phyloP scores from a whole-genome alignment of 30 jellyfish, hydroid and myxozoan genomes.

The Cassiopea andromeda region DNA sequence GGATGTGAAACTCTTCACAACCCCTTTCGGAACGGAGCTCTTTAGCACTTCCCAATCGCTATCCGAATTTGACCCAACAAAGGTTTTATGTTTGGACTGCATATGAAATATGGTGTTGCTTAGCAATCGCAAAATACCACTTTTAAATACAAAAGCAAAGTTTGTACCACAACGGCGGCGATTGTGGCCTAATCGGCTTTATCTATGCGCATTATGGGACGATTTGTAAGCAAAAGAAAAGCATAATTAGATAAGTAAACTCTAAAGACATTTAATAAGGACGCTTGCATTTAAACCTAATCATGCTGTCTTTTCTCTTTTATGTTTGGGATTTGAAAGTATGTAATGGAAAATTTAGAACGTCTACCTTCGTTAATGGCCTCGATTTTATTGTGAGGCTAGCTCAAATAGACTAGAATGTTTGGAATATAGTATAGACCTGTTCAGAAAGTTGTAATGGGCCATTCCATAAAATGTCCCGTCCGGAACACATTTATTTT shows the following conservation, averaged over 20 bases:
- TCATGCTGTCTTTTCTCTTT: neutral
- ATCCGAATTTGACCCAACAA: neutral
- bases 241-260: neutral
- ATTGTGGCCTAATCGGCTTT: neutral
- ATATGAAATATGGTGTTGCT: neutral
- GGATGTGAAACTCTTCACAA: no score
- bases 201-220: neutral
- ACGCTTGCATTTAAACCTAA: neutral
- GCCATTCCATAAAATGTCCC: no score
- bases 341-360: neutral
- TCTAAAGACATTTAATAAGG: neutral
- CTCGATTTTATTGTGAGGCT: no score
- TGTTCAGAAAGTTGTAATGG: no score
- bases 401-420: no score
- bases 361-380: no score
- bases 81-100: neutral
- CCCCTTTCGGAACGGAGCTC: no score
- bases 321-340: neutral
- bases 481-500: no score
- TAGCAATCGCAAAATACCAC: neutral
- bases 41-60: neutral
- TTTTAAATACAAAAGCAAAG: neutral
- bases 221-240: constrained; percentile 1
- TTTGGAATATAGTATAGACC: no score
- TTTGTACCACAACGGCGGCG: neutral